Conservation (phyloP, 1,140 invertebrate genomes). For the Solenopsis fugax region DNA sequence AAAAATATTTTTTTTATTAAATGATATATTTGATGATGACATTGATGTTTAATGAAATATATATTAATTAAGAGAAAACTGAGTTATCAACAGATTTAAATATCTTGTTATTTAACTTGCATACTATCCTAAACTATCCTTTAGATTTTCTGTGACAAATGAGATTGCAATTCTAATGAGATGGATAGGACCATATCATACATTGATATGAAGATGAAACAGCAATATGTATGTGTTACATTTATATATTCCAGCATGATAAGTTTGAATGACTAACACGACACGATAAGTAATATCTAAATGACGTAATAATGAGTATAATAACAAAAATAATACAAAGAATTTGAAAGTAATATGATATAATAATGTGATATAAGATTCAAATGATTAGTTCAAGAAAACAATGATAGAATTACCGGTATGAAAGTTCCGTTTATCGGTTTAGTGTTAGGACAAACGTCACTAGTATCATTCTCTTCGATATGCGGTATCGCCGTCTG, state of each 20-base stretch:
- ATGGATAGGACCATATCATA: background rate
- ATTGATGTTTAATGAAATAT: conserved; percentile 13
- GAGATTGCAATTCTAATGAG: background rate
- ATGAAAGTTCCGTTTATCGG: conserved; percentile 87
- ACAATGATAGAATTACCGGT: conserved; percentile 84
- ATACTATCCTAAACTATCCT: background rate
- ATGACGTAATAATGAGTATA: conserved; percentile 12
- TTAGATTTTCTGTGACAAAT: background rate
- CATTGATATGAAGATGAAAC: background rate
- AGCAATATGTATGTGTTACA: background rate
- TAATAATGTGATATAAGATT: background rate
- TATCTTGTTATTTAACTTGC: conserved; percentile 9
- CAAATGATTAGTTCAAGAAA: background rate
- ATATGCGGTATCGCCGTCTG: conserved; percentile 89
- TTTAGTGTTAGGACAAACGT: conserved; percentile 88
- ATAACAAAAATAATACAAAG: background rate
- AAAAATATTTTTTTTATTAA: background rate
- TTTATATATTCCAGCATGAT: background rate
- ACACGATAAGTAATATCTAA: conserved; percentile 8
- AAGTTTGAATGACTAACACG: background rate
- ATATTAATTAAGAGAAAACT: background rate
- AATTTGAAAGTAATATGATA: background rate
- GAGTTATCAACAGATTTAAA: background rate
- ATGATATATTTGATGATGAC: background rate
- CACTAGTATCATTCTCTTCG: conserved; percentile 87